Evolutionary conservation across 1,140 invertebrate species (phyloP).

Genomic region (Nephotettix cincticeps): DNA sequence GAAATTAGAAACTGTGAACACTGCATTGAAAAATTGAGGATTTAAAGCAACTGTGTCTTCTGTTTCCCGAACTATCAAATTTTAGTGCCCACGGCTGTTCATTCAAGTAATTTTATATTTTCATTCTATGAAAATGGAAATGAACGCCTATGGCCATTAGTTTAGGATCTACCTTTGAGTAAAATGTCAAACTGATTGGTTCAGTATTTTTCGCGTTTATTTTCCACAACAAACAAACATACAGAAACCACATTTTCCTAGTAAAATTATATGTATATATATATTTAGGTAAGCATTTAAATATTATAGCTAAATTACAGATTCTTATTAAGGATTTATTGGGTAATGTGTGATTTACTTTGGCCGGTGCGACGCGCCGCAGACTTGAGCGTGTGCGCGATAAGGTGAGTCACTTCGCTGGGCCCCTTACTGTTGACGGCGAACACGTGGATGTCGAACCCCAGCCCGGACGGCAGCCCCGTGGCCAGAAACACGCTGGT

Average conservation of each 20-base stretch:
- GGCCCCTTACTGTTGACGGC: slow-evolving; percentile 69
- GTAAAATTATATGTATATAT: neutral
- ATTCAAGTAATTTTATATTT: no score
- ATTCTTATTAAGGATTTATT: neutral
- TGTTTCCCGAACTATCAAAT: no score
- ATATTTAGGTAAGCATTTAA: neutral
- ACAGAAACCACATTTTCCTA: neutral
- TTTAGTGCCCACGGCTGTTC: no score
- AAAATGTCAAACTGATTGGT: no score
- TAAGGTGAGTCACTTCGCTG: slow-evolving; percentile 64
- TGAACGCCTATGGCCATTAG: neutral
- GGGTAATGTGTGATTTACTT: neutral
- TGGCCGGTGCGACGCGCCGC: slow-evolving; percentile 74
- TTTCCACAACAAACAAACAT: no score
- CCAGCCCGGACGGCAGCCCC: slow-evolving; percentile 63
- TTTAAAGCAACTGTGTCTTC: no score
- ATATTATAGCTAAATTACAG: no score
- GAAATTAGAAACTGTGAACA: no score
- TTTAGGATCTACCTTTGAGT: no score
- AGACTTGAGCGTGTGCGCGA: slow-evolving; percentile 71
- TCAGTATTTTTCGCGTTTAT: no score
- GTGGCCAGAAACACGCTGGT: slow-evolving; percentile 61
- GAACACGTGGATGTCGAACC: slow-evolving; percentile 66
- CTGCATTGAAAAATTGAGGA: no score
- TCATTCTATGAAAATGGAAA: neutral